Evolutionary conservation across 2,113 vertebrate genomes (phyloP).

Genomic region (Brachirus orientalis): DNA sequence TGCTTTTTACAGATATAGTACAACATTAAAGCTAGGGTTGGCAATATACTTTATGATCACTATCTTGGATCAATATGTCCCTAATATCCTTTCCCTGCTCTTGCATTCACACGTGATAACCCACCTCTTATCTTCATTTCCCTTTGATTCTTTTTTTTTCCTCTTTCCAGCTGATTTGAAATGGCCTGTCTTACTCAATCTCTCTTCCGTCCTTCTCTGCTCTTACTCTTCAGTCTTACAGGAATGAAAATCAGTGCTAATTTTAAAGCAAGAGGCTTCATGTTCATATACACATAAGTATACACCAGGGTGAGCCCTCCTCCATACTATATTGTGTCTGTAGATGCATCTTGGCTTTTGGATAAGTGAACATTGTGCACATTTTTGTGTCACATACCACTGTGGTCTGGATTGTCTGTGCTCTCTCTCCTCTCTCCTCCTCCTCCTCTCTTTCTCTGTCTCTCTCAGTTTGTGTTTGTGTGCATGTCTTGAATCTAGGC

Average conservation of each 20-base stretch:
- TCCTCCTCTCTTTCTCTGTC: neutral
- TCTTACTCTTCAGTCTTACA: constrained; percentile 21
- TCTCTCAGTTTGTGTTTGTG: neutral
- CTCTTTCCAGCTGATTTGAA: too few species aligned
- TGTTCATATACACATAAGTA: neutral
- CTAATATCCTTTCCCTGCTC: too few species aligned
- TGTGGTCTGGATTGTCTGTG: too few species aligned
- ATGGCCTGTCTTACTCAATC: too few species aligned
- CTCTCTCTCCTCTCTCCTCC: neutral
- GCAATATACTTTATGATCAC: too few species aligned
- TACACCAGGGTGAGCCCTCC: neutral
- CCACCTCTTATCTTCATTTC: neutral
- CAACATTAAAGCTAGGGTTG: too few species aligned
- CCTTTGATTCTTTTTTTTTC: neutral
- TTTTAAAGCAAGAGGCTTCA: constrained; percentile 32
- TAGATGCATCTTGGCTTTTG: neutral
- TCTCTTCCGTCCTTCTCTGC: neutral
- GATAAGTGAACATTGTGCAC: neutral
- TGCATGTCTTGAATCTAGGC: constrained; percentile 45
- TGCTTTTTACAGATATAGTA: too few species aligned
- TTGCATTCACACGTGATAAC: neutral
- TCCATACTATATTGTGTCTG: neutral
- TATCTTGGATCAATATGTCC: too few species aligned
- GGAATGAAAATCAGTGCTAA: constrained; percentile 40
- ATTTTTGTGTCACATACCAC: neutral